phyloP scores from a whole-genome alignment of 2,113 vertebrate genomes.

The Arenaria interpres region DNA sequence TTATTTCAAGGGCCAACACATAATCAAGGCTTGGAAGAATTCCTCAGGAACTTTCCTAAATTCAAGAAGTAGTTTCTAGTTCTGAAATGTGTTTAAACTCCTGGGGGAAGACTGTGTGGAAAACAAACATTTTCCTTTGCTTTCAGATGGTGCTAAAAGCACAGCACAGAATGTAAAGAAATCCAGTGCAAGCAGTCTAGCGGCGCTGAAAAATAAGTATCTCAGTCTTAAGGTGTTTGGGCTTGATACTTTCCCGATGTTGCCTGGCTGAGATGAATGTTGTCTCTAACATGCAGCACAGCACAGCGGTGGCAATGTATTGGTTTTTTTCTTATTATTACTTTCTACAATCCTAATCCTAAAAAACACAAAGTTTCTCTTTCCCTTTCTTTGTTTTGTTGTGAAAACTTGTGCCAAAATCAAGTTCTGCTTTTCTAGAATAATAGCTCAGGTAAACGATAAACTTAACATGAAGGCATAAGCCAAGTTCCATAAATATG shows the following conservation, averaged over 20 bases:
- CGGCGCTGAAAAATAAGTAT: neutral
- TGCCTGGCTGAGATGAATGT: neutral
- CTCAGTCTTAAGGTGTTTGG: neutral
- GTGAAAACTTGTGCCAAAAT: neutral
- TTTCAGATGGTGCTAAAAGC: neutral
- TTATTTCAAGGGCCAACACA: neutral
- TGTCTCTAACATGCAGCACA: neutral
- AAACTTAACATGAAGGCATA: neutral
- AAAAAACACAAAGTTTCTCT: neutral
- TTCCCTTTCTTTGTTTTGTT: neutral
- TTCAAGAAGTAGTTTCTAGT: neutral
- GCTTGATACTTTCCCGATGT: neutral
- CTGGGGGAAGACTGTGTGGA: neutral
- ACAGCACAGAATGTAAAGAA: neutral
- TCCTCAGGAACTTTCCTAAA: neutral
- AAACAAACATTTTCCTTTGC: neutral
- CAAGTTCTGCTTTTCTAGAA: neutral
- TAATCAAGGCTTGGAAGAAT: neutral
- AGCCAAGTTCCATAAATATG: neutral
- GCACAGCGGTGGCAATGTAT: neutral
- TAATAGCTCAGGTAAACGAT: neutral
- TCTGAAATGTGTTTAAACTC: neutral
- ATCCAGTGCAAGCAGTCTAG: neutral
- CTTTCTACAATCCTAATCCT: neutral
- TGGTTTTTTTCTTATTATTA: neutral